These are phyloP conservation scores for Troides helena DNA, from an alignment of 2,888 invertebrate species.

Conservation along the genomic window DNA sequence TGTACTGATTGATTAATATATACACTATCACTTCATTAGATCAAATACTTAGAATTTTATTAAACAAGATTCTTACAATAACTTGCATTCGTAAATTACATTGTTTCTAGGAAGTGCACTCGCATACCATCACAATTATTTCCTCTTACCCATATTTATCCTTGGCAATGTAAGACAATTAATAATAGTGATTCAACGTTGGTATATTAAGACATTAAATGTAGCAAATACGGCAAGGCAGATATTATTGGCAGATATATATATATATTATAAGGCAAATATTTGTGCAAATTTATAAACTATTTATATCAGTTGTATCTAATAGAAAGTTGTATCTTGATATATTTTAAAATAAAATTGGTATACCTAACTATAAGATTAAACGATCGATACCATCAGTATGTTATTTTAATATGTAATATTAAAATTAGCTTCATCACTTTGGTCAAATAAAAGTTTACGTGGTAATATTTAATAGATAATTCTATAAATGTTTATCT, in stretches of 20 bases:
- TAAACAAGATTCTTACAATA: background rate
- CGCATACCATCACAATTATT: too few relatives aligned
- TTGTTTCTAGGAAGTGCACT: constrained; percentile 7
- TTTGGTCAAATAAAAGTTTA: too few relatives aligned
- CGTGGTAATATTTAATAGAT: too few relatives aligned
- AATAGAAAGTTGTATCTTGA: background rate
- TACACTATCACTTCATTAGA: constrained; percentile 1
- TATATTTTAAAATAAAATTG: too few relatives aligned
- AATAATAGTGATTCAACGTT: constrained; percentile 25
- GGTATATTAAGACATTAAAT: background rate
- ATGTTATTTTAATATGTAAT: too few relatives aligned
- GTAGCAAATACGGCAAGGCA: constrained; percentile 16
- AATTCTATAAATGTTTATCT: too few relatives aligned
- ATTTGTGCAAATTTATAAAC: background rate
- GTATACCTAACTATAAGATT: too few relatives aligned
- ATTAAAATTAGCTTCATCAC: too few relatives aligned
- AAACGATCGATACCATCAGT: too few relatives aligned
- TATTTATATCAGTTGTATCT: background rate
- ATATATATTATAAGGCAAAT: too few relatives aligned
- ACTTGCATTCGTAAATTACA: constrained; percentile 2
- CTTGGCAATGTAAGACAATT: constrained; percentile 39
- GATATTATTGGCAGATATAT: too few relatives aligned
- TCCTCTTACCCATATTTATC: constrained; percentile 31
- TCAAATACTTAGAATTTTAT: constrained; percentile 6
- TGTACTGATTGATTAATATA: background rate